Conservation (phyloP, 2,888 invertebrate species). For the Thymelicus sylvestris region DNA sequence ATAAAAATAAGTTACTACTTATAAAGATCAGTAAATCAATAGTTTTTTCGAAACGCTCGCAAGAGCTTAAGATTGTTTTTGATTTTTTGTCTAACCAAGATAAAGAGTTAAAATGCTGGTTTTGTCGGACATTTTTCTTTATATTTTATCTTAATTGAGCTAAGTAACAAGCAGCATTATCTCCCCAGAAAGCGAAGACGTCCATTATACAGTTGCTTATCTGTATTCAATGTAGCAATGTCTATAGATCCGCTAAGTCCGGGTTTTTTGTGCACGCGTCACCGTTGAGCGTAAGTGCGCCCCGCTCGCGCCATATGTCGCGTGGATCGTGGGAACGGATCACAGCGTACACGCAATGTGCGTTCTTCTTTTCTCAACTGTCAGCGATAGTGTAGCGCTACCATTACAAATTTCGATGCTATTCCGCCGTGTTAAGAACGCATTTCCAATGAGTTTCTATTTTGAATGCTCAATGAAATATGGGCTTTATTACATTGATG, state of each 20-base stretch:
- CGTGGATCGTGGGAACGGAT: conserved; percentile 81
- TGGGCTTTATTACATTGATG: not conserved
- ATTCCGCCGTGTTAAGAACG: conserved; percentile 47
- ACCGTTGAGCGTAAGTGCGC: conserved; percentile 74
- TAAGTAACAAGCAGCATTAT: conserved; percentile 30
- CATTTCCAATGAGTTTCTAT: conserved; percentile 40
- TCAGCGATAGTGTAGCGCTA: conserved; percentile 51
- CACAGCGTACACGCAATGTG: conserved; percentile 74
- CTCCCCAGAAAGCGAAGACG: conserved; percentile 26
- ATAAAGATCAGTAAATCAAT: not conserved
- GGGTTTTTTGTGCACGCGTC: conserved; percentile 78
- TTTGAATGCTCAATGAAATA: conserved; percentile 12
- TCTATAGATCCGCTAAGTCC: conserved; percentile 79
- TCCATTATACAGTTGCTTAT: conserved; percentile 34
- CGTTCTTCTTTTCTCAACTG: conserved; percentile 69
- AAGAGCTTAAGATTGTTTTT: conserved; percentile 5
- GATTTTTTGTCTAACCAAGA: conserved; percentile 9
- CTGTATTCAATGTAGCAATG: conserved; percentile 44
- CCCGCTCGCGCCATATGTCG: conserved; percentile 82
- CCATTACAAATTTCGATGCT: conserved; percentile 39
- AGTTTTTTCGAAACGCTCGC: conserved; percentile 1
- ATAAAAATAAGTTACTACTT: not conserved
- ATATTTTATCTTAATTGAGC: conserved; percentile 25
- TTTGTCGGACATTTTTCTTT: conserved; percentile 7
- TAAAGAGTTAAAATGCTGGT: conserved; percentile 14